Conservation (phyloP, 2,888 invertebrate species). For the Erannis defoliaria region DNA sequence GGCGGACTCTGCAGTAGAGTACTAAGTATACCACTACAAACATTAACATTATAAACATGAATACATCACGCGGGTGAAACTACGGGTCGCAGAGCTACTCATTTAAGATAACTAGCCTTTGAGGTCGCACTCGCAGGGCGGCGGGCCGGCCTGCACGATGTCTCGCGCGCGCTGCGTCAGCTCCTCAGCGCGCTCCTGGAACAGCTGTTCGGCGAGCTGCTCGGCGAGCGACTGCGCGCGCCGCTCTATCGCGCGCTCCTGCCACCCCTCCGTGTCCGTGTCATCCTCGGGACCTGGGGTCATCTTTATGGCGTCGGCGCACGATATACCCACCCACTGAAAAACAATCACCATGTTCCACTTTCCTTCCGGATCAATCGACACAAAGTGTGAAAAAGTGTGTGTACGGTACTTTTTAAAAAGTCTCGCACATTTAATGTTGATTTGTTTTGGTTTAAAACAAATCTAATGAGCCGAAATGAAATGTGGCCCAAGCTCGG, state of each 20-base stretch:
- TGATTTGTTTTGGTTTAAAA: no score
- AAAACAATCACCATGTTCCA: neutral
- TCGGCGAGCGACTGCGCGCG: conserved; percentile 68
- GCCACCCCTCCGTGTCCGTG: conserved; percentile 56
- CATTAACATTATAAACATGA: no score
- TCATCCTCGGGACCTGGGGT: conserved; percentile 50
- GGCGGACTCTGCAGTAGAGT: no score
- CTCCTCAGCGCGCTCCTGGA: conserved; percentile 63
- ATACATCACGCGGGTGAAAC: no score
- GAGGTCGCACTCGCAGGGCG: conserved; percentile 64
- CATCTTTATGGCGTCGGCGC: conserved; percentile 60
- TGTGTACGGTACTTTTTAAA: no score
- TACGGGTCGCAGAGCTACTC: no score
- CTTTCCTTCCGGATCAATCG: no score
- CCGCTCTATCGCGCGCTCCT: conserved; percentile 64
- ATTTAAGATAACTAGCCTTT: conserved; percentile 13
- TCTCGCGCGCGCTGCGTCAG: conserved; percentile 63
- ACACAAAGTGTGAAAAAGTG: no score
- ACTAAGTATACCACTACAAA: no score
- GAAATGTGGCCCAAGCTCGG: no score
- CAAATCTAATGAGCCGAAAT: no score
- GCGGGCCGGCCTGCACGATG: conserved; percentile 57
- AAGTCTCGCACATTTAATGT: no score
- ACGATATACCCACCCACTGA: conserved; percentile 74
- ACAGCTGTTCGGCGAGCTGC: conserved; percentile 70